Evolutionary conservation across 2,888 invertebrate species (phyloP).

Genomic region (Clanis bilineata): DNA sequence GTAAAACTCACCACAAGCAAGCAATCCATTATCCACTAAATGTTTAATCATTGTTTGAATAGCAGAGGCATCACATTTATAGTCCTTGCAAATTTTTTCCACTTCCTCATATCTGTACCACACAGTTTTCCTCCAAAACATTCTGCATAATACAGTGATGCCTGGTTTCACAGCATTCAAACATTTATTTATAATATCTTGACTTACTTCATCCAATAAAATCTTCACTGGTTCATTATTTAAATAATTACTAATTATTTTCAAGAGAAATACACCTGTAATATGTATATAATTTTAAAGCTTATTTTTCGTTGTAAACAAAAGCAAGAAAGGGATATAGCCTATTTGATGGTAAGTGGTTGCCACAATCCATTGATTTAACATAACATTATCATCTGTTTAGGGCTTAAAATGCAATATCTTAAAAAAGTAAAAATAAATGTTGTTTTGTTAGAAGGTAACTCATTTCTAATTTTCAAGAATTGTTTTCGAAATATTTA

Average conservation of each 20-base stretch:
- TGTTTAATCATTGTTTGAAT: background rate
- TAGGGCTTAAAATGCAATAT: too few relatives aligned
- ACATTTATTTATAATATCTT: background rate
- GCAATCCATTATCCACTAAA: background rate
- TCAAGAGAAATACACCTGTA: conserved; percentile 4
- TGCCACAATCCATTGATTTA: too few relatives aligned
- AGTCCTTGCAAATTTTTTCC: background rate
- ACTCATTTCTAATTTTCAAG: too few relatives aligned
- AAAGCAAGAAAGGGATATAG: too few relatives aligned
- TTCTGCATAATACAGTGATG: background rate
- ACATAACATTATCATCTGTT: too few relatives aligned
- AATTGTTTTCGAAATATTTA: too few relatives aligned
- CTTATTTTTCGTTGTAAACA: too few relatives aligned
- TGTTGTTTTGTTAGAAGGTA: too few relatives aligned
- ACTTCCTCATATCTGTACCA: background rate
- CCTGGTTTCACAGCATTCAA: background rate
- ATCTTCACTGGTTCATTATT: background rate
- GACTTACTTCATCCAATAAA: background rate
- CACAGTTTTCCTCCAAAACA: background rate
- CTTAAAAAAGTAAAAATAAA: too few relatives aligned
- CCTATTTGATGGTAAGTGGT: too few relatives aligned
- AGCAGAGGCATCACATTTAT: background rate
- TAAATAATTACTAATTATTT: background rate
- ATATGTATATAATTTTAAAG: background rate
- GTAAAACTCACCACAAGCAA: background rate